These are phyloP conservation scores for Petrolisthes manimaculis DNA, from an alignment of 2,888 invertebrate genomes.

Conservation along the genomic window DNA sequence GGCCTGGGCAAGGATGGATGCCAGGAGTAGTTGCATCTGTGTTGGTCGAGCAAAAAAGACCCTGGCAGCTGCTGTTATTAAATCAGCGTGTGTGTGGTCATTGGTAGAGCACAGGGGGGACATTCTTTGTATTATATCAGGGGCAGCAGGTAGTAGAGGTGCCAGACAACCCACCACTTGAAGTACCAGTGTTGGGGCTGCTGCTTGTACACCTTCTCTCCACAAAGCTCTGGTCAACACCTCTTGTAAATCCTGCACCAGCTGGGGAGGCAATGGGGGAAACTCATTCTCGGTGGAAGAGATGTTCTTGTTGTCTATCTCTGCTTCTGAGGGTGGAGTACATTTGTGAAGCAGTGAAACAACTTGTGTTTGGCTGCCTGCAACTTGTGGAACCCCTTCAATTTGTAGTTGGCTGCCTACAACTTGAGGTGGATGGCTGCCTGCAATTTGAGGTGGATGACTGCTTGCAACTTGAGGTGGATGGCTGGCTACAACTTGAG, in stretches of 20 bases:
- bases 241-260: conserved; percentile 35
- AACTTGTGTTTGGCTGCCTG: no score
- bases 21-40: conserved; percentile 52
- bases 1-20: conserved; percentile 41
- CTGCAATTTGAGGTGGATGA: neutral
- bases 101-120: conserved; percentile 36
- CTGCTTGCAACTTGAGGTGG: no score
- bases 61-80: conserved; percentile 52
- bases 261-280: conserved; percentile 13
- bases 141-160: conserved; percentile 35
- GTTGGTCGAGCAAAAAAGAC: conserved; percentile 54
- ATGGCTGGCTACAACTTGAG: no score
- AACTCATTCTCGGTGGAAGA: neutral
- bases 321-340: neutral
- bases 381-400: neutral
- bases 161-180: conserved; percentile 48
- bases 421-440: no score
- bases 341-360: neutral
- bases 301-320: neutral
- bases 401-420: no score
- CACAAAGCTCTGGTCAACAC: conserved; percentile 47
- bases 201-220: conserved; percentile 43
- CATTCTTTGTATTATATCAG: conserved; percentile 47
- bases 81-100: conserved; percentile 33
- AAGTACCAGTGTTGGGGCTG: conserved; percentile 51